Evolutionary conservation across 2,888 invertebrate genomes (phyloP), one percentile per base, ranked within the genome.

Genomic region (Theretra japonica): DNA sequence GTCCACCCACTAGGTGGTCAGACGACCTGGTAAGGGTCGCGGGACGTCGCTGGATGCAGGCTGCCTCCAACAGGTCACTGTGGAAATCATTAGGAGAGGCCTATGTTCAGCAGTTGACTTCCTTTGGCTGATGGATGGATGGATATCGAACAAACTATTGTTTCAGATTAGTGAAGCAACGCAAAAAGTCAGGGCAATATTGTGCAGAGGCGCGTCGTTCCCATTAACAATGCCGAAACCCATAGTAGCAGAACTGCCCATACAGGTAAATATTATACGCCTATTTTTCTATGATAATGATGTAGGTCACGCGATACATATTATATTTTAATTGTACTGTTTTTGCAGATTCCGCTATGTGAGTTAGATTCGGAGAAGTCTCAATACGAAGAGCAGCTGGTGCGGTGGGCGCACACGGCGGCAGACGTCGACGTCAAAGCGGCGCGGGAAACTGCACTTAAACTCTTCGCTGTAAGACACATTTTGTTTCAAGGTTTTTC

Each of bases 201-300:
- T 97, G 70, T 99, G 99, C 82, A 97, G 98, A 85, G 98, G 98
- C n/a, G 95, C 97, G 23, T 95, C 96, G 21, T 99, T 97, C 93
- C 99, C 99, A 0, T 95, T 96, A 41, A 97, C 98, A 0, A 96
- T 96, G 28, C 99, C 99, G 0, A 95, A 97, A 70, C 99, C 99
- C 1, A 97, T 97, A 74, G 95, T 98, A 6, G 95, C 96, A 19
- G 97, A 98, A 84, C 86, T 99, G 75, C 95, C 96, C 3, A 95
- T 98, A 83, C 95, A 96, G 88, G 95, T 95, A 83, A 84, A 48
- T 23, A 19, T 19, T 23, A 21, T n/a, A 50, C 15, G 19, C 7
- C 21, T 23, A 33, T 23, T 68, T 50, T 4, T 28, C 8, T 28
- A 23, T 56, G 19, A 50, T 41, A 41, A 41, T 11, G 2, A 41